These are phyloP conservation scores for Ametastegia equiseti DNA, from an alignment of 2,888 invertebrate species.

Conservation along the genomic window DNA sequence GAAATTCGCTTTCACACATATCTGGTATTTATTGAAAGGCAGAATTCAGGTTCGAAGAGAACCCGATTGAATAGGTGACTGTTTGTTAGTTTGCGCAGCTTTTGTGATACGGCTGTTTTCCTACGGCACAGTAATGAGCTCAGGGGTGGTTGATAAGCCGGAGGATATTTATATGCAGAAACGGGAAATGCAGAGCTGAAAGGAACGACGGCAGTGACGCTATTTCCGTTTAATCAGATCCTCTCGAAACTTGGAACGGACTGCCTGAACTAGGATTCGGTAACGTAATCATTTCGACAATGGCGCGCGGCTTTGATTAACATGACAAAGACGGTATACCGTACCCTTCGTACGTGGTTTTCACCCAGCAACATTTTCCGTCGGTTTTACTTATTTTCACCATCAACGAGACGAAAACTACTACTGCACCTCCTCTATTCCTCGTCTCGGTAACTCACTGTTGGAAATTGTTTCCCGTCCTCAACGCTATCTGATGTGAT, in stretches of 20 bases:
- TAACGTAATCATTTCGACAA: conserved; percentile 39
- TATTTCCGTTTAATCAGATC: conserved; percentile 39
- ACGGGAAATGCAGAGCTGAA: conserved; percentile 11
- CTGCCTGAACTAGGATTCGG: conserved; percentile 35
- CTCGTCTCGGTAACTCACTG: conserved; percentile 2
- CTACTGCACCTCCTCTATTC: neutral
- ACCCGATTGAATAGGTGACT: neutral
- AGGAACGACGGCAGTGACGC: conserved; percentile 7
- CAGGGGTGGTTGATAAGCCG: neutral
- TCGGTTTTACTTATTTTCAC: neutral
- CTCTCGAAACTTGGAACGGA: conserved; percentile 23
- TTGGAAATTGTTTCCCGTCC: neutral
- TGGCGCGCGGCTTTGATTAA: conserved; percentile 28
- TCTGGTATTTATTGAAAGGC: neutral
- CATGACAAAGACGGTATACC: conserved; percentile 42
- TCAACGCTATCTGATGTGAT: neutral
- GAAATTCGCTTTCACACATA: neutral
- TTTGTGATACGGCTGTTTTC: neutral
- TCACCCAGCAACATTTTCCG: neutral
- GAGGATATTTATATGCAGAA: conserved; percentile 13
- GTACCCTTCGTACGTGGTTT: conserved; percentile 40
- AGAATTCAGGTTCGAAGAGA: neutral
- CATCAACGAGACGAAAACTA: conserved; percentile 11
- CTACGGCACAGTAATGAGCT: neutral
- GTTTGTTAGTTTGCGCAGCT: neutral